phyloP scores from a whole-genome alignment of 2,113 vertebrate species.

The Nanorana parkeri region DNA sequence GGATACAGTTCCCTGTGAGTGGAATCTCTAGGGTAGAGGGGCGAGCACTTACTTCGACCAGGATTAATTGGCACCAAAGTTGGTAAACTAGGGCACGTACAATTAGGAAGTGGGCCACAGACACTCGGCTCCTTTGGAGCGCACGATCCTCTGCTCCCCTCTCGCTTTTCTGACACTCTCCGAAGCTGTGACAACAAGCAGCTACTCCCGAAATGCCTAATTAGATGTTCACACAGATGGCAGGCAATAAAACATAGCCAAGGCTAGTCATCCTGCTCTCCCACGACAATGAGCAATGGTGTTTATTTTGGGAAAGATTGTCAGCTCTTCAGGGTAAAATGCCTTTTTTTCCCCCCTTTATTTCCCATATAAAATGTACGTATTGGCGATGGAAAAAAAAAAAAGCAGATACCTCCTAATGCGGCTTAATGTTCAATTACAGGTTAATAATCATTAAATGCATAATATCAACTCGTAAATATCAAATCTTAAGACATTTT shows the following conservation, averaged over 20 bases:
- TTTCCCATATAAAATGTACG: too few species aligned
- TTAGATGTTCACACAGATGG: slow-evolving; percentile 41
- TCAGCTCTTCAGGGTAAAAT: slow-evolving; percentile 22
- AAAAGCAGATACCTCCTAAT: too few species aligned
- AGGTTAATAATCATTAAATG: too few species aligned
- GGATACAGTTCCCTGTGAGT: neutral
- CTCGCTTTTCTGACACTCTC: slow-evolving; percentile 20
- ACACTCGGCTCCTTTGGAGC: slow-evolving; percentile 19
- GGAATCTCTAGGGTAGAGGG: slow-evolving; percentile 5
- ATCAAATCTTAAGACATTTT: too few species aligned
- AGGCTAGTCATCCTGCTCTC: slow-evolving; percentile 1
- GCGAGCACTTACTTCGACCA: slow-evolving; percentile 13
- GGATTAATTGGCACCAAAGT: slow-evolving; percentile 41
- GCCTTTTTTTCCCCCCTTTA: too few species aligned
- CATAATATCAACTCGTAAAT: too few species aligned
- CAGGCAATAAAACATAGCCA: slow-evolving; percentile 32
- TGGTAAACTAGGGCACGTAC: slow-evolving; percentile 38
- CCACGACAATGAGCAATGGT: neutral
- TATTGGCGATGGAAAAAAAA: too few species aligned
- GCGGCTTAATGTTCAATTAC: too few species aligned
- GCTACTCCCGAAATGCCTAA: slow-evolving; percentile 39
- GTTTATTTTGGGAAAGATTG: slow-evolving; percentile 1
- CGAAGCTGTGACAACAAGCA: slow-evolving; percentile 21
- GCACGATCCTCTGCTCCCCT: neutral
- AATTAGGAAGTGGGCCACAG: slow-evolving; percentile 40